phyloP scores from a whole-genome alignment of 2,113 vertebrate species.

The Emydocephalus ijimae region DNA sequence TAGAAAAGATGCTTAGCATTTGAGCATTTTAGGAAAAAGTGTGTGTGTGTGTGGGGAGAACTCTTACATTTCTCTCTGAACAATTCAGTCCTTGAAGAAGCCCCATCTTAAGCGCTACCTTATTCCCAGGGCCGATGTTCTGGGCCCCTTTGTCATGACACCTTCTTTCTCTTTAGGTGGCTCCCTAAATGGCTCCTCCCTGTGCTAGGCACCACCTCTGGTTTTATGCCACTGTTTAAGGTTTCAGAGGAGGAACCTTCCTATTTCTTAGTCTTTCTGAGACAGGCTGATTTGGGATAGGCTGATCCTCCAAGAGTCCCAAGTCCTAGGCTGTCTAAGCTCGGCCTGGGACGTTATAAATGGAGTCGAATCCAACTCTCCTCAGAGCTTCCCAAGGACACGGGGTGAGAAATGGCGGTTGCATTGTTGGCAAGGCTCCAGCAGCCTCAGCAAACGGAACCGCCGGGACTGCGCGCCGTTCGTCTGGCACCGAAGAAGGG shows the following conservation, averaged over 20 bases:
- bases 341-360: not conserved
- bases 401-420: not conserved
- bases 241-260: not conserved
- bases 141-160: not conserved
- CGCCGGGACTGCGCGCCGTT: not conserved
- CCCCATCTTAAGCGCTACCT: not conserved
- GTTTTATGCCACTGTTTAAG: not conserved
- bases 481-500: not conserved
- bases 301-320: not conserved
- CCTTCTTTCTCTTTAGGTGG: not conserved
- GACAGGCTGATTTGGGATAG: too few relatives aligned
- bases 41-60: fast-evolving
- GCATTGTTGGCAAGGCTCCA: not conserved
- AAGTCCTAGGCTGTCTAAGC: not conserved
- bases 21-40: not conserved
- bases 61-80: not conserved
- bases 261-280: not conserved
- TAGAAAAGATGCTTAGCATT: not conserved
- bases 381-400: not conserved
- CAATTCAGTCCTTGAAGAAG: not conserved
- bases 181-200: not conserved
- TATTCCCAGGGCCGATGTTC: not conserved
- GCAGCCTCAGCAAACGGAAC: too few relatives aligned
- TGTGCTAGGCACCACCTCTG: not conserved
- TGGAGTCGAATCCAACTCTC: not conserved